Percentiles rank a stretch among this genome's conserved stretches.
phyloP scores from a whole-genome alignment of 2,113 vertebrate genomes.

The Chauna torquata region DNA sequence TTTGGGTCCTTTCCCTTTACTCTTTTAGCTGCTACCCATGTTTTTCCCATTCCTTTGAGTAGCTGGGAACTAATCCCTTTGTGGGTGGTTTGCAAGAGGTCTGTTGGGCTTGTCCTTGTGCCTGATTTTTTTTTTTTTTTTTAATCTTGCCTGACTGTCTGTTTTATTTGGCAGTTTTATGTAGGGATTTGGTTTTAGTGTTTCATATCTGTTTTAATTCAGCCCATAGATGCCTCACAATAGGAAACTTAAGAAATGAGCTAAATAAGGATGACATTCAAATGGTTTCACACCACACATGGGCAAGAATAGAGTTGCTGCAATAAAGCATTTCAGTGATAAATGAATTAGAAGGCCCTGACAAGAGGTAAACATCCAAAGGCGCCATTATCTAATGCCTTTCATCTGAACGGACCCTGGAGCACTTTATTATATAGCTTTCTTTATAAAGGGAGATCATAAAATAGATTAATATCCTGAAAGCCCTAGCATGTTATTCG shows the following conservation, averaged over 20 bases:
- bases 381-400: background rate
- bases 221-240: background rate
- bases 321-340: conserved; percentile 1
- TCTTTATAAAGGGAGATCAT: conserved; percentile 20
- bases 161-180: conserved; percentile 29
- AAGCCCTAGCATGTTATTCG: background rate
- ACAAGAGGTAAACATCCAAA: conserved; percentile 43
- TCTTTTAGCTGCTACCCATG: background rate
- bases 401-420: conserved; percentile 7
- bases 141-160: background rate
- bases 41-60: background rate
- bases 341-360: conserved; percentile 1
- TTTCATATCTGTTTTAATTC: background rate
- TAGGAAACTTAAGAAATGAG: background rate
- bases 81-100: conserved; percentile 24
- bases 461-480: conserved; percentile 5
- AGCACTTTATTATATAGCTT: background rate
- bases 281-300: background rate
- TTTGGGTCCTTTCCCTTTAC: background rate
- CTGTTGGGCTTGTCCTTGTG: background rate
- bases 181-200: background rate
- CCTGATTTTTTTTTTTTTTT: background rate
- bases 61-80: conserved; percentile 2
- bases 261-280: conserved; percentile 24
- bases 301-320: background rate